Conservation (phyloP, 2,888 invertebrate genomes). For the Synergus laeviventris region DNA sequence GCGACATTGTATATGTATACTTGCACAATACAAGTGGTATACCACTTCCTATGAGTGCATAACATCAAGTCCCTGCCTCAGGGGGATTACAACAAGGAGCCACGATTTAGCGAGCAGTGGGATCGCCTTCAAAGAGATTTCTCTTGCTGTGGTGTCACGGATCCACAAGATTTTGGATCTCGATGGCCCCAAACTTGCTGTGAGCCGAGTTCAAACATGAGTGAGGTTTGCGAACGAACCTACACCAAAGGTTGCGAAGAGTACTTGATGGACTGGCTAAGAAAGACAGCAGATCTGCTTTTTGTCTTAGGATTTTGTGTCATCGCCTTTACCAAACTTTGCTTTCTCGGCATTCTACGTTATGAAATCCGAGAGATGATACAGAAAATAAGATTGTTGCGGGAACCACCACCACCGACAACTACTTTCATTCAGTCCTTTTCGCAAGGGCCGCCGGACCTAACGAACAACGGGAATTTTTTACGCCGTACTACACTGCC, state of each 20-base stretch:
- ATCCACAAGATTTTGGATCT: conserved; percentile 76
- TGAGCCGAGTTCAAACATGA: conserved; percentile 58
- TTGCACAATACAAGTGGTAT: too few relatives aligned
- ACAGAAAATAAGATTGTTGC: conserved; percentile 90
- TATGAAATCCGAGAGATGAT: conserved; percentile 95
- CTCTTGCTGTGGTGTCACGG: conserved; percentile 88
- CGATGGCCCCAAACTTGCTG: conserved; percentile 72
- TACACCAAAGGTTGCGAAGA: conserved; percentile 83
- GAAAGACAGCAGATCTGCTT: conserved; percentile 87
- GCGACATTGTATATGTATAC: not conserved
- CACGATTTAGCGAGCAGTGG: conserved; percentile 87
- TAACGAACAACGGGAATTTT: conserved; percentile 66
- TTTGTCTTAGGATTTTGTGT: conserved; percentile 92
- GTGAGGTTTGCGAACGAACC: conserved; percentile 68
- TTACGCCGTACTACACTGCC: conserved; percentile 64
- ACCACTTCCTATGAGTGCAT: not conserved
- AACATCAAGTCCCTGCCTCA: conserved; percentile 58
- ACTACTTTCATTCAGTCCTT: conserved; percentile 68
- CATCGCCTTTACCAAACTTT: conserved; percentile 91
- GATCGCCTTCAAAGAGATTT: conserved; percentile 86
- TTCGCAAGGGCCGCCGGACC: conserved; percentile 64
- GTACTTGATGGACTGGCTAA: conserved; percentile 84
- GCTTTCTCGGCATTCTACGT: conserved; percentile 90
- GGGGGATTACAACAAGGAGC: conserved; percentile 85
- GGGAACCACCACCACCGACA: conserved; percentile 66